Conservation (phyloP, 2,888 invertebrate species). For the Monochamus alternatus region DNA sequence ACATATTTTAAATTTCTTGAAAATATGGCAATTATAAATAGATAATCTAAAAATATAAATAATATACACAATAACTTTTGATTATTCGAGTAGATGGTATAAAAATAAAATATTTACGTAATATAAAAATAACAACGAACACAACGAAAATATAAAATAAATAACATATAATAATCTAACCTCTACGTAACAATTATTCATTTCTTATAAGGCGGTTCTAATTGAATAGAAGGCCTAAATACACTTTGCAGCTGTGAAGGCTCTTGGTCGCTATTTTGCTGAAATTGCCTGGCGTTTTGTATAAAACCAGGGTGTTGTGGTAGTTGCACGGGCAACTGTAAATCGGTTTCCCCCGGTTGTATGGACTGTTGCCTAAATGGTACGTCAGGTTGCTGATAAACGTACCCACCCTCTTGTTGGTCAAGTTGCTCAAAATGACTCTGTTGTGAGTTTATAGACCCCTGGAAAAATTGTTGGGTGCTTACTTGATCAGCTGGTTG, state of each 20-base stretch:
- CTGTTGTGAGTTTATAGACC: conserved; percentile 13
- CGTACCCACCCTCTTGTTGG: conserved; percentile 41
- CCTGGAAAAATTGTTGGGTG: conserved; percentile 46
- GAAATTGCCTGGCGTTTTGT: conserved; percentile 47
- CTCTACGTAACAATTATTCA: conserved; percentile 30
- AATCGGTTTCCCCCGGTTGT: conserved; percentile 65
- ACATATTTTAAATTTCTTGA: conserved; percentile 5
- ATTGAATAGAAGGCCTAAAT: conserved; percentile 59
- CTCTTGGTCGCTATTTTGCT: conserved; percentile 45
- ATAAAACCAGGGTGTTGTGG: conserved; percentile 63
- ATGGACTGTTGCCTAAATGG: conserved; percentile 47
- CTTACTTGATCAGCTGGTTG: conserved; percentile 48
- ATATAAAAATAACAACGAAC: conserved; percentile 29
- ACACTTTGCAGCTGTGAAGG: conserved; percentile 46
- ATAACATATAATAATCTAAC: conserved; percentile 8
- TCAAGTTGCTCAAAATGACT: conserved; percentile 47
- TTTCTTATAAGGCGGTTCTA: conserved; percentile 61
- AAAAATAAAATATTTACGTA: conserved; percentile 32
- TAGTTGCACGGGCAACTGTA: conserved; percentile 65
- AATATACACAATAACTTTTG: conserved; percentile 5
- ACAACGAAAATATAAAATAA: conserved; percentile 27
- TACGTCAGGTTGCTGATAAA: conserved; percentile 45
- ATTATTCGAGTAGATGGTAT: conserved; percentile 3
- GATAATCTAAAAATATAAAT: neutral
- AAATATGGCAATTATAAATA: neutral